phyloP scores from a whole-genome alignment of 2,888 invertebrate genomes.

The Lasioglossum marginatum region DNA sequence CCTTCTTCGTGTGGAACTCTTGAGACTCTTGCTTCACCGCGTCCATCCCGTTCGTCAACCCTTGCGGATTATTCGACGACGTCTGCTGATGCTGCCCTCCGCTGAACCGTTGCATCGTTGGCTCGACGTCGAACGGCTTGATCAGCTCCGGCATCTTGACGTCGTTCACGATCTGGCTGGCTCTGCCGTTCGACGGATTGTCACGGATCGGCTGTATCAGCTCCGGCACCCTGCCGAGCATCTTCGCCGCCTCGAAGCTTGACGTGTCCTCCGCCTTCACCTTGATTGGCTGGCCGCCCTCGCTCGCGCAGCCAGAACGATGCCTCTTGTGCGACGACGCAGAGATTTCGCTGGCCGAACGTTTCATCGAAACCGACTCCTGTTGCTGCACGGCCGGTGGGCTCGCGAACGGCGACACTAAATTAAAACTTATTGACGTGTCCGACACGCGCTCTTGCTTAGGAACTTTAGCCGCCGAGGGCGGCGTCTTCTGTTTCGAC shows the following conservation, averaged over 20 bases:
- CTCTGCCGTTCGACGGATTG: constrained; percentile 69
- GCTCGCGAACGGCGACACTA: constrained; percentile 67
- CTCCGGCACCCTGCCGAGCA: constrained; percentile 78
- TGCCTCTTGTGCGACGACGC: constrained; percentile 73
- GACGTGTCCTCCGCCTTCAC: constrained; percentile 66
- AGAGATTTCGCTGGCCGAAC: constrained; percentile 54
- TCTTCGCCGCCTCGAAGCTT: constrained; percentile 74
- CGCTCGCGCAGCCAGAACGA: constrained; percentile 68
- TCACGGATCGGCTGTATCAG: constrained; percentile 78
- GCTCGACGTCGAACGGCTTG: constrained; percentile 80
- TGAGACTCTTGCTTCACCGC: constrained; percentile 59
- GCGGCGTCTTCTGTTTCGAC: constrained; percentile 86
- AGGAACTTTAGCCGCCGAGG: constrained; percentile 80
- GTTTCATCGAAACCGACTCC: constrained; percentile 47
- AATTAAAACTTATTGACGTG: constrained; percentile 68
- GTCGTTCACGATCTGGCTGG: constrained; percentile 70
- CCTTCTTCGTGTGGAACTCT: constrained; percentile 62
- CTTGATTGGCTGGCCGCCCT: constrained; percentile 49
- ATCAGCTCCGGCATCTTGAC: constrained; percentile 75
- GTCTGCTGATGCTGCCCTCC: constrained; percentile 62
- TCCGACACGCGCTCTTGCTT: constrained; percentile 72
- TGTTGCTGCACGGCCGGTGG: constrained; percentile 62
- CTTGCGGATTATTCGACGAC: constrained; percentile 65
- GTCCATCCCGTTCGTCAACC: constrained; percentile 72
- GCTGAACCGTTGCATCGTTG: constrained; percentile 74